A percentile compares a stretch with the other conserved stretches of the same genome.
Conservation (phyloP, 2,888 invertebrate species). For the Cephus nigrinus region DNA sequence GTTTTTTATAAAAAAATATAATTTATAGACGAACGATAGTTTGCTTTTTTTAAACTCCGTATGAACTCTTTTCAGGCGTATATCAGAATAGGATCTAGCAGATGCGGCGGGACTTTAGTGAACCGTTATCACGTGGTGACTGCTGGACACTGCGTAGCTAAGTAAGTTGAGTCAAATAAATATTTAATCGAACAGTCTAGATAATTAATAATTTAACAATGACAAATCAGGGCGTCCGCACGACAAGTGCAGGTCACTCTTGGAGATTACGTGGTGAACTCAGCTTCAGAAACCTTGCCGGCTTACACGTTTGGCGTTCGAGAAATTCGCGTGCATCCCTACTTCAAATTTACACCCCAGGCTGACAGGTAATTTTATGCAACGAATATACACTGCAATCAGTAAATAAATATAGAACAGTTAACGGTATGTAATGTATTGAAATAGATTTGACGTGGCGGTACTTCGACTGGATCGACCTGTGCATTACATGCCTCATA, state of each 20-base stretch:
- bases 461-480: constrained; percentile 87
- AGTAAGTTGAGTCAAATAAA: constrained; percentile 59
- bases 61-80: constrained; percentile 72
- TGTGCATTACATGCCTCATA: constrained; percentile 92
- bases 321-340: constrained; percentile 89
- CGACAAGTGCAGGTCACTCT: constrained; percentile 91
- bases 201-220: neutral
- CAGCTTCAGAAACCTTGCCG: constrained; percentile 89
- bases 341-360: constrained; percentile 93
- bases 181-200: neutral
- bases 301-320: constrained; percentile 94
- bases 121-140: constrained; percentile 93
- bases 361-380: constrained; percentile 71
- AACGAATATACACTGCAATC: neutral
- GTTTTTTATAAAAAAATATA: neutral
- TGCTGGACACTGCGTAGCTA: constrained; percentile 93
- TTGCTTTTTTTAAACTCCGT: constrained; percentile 11
- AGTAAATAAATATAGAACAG: neutral
- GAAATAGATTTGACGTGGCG: constrained; percentile 84
- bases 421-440: constrained; percentile 1
- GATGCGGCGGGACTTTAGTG: constrained; percentile 92
- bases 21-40: neutral
- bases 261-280: constrained; percentile 94
- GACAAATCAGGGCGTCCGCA: constrained; percentile 77
- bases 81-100: constrained; percentile 92